phyloP scores from a whole-genome alignment of 2,113 vertebrate species.

The Phainopepla nitens region DNA sequence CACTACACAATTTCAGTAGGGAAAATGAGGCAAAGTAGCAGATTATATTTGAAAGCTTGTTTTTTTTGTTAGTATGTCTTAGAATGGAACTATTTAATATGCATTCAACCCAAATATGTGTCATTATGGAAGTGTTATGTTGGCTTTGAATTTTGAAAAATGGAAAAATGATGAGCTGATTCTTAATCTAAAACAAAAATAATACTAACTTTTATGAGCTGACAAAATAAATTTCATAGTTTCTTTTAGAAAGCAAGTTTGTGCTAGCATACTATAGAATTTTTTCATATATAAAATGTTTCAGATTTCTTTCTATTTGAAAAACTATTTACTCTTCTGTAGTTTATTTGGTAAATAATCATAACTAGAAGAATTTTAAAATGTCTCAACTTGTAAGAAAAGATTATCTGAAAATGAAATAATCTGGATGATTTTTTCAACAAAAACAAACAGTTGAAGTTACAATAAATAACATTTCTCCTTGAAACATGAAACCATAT shows the following conservation, averaged over 20 bases:
- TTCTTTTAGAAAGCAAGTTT: not conserved
- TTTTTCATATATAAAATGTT: not conserved
- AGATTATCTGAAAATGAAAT: not conserved
- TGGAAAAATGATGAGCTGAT: not conserved
- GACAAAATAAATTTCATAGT: not conserved
- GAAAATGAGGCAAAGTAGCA: not conserved
- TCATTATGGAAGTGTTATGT: not conserved
- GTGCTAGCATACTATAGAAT: not conserved
- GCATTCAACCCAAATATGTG: not conserved
- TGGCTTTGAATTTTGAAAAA: not conserved
- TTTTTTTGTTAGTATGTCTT: not conserved
- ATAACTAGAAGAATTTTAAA: not conserved
- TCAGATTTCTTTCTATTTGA: not conserved
- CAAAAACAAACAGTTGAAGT: not conserved
- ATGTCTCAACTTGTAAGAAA: not conserved
- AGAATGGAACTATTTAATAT: not conserved
- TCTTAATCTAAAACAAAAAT: not conserved
- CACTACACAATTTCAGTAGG: not conserved
- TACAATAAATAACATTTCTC: not conserved
- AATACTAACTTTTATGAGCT: not conserved
- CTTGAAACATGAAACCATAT: not conserved
- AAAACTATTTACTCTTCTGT: not conserved
- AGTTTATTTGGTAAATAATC: not conserved
- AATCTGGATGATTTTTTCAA: not conserved
- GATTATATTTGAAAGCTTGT: not conserved